Base-by-base conservation (phyloP, 53 echinoderm and acorn worm species). In the Echinometra lucunter region DNA sequence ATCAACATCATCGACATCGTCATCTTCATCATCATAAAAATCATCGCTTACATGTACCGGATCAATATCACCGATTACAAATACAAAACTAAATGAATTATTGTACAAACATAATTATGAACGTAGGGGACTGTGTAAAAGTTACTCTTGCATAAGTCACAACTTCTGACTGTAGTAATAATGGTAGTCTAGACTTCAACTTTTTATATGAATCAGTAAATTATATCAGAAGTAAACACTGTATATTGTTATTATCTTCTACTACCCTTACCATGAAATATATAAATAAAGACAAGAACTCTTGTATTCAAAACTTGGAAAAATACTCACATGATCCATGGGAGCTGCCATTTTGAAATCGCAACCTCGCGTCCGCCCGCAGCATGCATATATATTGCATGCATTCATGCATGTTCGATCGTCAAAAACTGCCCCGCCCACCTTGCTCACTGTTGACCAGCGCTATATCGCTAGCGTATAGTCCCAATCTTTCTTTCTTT, bases 321-420 rank as follows among this genome's bases (percentile, higher is more conserved):
- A 56, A 56, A 63, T 89, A 89, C 89, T 89, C 58, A 89, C 89
- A 40, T 89, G 89, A 35, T 60, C 38, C 38, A 60, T 89, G 89
- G 89, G 16, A 38, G 89, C 89, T 89, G 89, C 89, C 89, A 89
- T 89, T 58, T 89, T 89, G 89, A 60, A 37, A 60, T 58, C 37
- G 37, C 89, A 89, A 89, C 89, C 89, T 89, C 60, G 19, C 7
- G 1, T 58, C 89, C 89, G 30, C 49, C 19, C 8, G n/a, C n/a
- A n/a, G n/a, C n/a, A n/a, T n/a, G n/a, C n/a, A n/a, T n/a, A n/a
- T n/a, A n/a, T n/a, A n/a, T n/a, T n/a, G n/a, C n/a, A n/a, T n/a
- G n/a, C n/a, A n/a, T n/a, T n/a, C n/a, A n/a, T n/a, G n/a, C n/a
- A n/a, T 17, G 4, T 45, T 47, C 40, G 40, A 6, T 49, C 9